A percentile compares a stretch with the other conserved stretches of the same genome.
Conservation (phyloP, 2,797 vertebrate genomes). For the Oreochromis mossambicus region DNA sequence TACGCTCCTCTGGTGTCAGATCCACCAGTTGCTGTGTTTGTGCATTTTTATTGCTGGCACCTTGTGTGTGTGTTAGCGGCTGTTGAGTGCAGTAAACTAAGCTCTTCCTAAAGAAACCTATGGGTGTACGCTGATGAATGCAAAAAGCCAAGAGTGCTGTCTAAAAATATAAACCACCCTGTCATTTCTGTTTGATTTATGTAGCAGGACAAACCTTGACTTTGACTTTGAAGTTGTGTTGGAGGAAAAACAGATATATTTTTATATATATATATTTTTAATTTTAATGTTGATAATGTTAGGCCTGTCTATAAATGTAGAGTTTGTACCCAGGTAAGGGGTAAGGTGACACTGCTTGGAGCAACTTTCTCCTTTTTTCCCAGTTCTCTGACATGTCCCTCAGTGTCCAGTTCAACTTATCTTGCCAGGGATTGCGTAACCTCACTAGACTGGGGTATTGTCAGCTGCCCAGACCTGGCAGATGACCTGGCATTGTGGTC, state of each 20-base stretch:
- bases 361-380: neutral
- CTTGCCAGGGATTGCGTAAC: conserved; percentile 37
- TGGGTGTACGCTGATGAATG: neutral
- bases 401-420: neutral
- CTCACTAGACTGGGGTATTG: conserved; percentile 36
- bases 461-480: conserved; percentile 50
- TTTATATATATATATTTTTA: neutral
- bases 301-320: neutral
- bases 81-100: conserved; percentile 19
- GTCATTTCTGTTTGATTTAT: neutral
- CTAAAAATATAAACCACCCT: neutral
- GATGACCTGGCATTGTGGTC: conserved; percentile 51
- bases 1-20: conserved; percentile 66
- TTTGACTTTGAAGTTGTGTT: neutral
- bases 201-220: neutral
- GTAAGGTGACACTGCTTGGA: neutral
- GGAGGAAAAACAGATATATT: neutral
- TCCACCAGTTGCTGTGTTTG: conserved; percentile 75
- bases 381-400: neutral
- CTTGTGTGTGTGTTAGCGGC: conserved; percentile 29
- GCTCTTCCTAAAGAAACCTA: conserved; percentile 6
- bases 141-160: neutral
- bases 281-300: neutral
- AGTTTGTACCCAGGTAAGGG: neutral
- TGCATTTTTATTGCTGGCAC: conserved; percentile 67